Evolutionary conservation across 2,888 invertebrate species (phyloP).

Genomic region (Aphelenchoides bicaudatus): DNA sequence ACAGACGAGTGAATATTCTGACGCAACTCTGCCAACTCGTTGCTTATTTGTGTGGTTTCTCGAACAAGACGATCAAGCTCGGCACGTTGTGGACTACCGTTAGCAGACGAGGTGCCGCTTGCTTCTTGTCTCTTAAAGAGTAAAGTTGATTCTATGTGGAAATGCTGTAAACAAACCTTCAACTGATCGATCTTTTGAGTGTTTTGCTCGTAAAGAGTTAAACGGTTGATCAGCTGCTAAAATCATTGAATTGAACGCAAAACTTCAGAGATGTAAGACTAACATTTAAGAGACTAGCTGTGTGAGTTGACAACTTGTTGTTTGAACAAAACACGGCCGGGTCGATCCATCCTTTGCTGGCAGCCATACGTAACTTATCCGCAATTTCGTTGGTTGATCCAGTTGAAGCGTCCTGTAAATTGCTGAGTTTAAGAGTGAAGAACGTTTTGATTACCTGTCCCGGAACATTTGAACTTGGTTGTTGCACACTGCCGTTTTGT

Average conservation of each 20-base stretch:
- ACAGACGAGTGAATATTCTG: conserved; percentile 22
- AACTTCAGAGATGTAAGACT: no score
- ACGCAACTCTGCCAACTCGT: conserved; percentile 15
- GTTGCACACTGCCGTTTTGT: background rate
- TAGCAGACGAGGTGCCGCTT: no score
- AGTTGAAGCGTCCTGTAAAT: conserved; percentile 5
- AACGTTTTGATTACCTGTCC: no score
- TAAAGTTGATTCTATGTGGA: no score
- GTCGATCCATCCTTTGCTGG: conserved; percentile 60
- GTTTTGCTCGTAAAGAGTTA: conserved; percentile 17
- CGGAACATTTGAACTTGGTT: conserved; percentile 2
- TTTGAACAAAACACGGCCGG: conserved; percentile 19
- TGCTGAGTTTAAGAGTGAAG: background rate
- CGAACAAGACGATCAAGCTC: conserved; percentile 20
- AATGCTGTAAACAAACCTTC: no score
- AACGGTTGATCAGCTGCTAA: conserved; percentile 20
- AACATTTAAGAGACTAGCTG: conserved; percentile 21
- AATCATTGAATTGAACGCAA: no score
- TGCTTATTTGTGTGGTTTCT: conserved; percentile 19
- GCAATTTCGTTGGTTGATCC: conserved; percentile 25
- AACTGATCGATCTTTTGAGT: background rate
- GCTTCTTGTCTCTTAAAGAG: no score
- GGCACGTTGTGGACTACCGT: conserved; percentile 5
- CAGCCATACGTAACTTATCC: conserved; percentile 61
- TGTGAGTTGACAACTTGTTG: conserved; percentile 22